phyloP scores from a whole-genome alignment of 2,797 vertebrate genomes.

The Taenioides sp. region DNA sequence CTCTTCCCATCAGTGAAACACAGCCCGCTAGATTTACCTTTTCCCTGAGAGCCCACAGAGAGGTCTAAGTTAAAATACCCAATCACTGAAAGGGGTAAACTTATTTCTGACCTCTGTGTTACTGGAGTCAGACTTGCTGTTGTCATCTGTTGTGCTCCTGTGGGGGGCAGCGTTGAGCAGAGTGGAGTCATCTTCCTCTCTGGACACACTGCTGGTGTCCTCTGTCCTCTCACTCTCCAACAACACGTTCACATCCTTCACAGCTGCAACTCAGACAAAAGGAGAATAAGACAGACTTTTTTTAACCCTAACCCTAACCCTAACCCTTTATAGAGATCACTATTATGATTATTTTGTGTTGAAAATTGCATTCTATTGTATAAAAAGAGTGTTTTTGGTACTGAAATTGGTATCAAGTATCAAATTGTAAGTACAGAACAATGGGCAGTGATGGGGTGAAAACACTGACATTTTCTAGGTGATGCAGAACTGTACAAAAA shows the following conservation, averaged over 20 bases:
- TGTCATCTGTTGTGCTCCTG: constrained; percentile 86
- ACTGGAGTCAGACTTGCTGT: constrained; percentile 79
- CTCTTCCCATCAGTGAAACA: constrained; percentile 90
- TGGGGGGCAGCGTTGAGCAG: constrained; percentile 85
- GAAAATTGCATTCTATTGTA: too few species aligned
- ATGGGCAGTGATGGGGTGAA: too few species aligned
- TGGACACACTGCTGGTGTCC: constrained; percentile 83
- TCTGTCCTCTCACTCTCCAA: constrained; percentile 84
- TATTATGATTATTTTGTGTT: too few species aligned
- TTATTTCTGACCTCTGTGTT: constrained; percentile 80
- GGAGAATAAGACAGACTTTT: not conserved
- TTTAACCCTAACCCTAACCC: too few species aligned
- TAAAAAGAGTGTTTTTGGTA: too few species aligned
- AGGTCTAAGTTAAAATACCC: not conserved
- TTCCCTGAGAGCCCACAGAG: constrained; percentile 71
- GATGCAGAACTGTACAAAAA: too few species aligned
- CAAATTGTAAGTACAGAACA: too few species aligned
- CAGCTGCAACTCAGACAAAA: constrained; percentile 29
- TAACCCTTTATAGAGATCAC: too few species aligned
- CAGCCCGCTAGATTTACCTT: constrained; percentile 81
- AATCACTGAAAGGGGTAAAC: not conserved
- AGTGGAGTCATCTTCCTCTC: constrained; percentile 84
- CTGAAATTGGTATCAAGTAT: too few species aligned
- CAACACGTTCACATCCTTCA: constrained; percentile 86
- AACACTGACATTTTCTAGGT: too few species aligned